Base-by-base conservation (phyloP, 2,797 vertebrate genomes). In the Dallia pectoralis region DNA sequence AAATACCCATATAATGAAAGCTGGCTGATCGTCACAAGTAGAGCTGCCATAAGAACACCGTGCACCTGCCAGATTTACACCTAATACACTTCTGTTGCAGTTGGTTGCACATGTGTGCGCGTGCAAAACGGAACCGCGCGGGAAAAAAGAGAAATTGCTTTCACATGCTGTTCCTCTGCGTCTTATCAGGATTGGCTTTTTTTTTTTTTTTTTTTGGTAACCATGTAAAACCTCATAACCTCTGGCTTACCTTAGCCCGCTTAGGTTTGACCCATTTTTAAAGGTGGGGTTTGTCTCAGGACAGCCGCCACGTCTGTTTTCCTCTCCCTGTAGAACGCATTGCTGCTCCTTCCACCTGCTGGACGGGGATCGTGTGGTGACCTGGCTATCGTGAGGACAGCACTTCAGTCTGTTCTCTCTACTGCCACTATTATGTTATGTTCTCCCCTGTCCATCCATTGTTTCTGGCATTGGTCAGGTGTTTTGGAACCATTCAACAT, bases 351-450 rank as follows among this genome's bases (percentile, higher is more conserved):
- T 71, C 82, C 83, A 81, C 80, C 77, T 84, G 82, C 79, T 81
- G 70, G 89, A 87, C 89, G 85, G 85, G 85, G 87, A 86, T 86
- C 86, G 82, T 72, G 74, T 76, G 78, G 78, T 79, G 53, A 22
- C 12, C 53, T 14, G 22, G 11, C n/a, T 56, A 22, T 56, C 53
- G 14, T 7, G 53, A 56, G 22, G 53, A 56, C 11, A n/a, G n/a
- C 53, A 56, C 22, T 56, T 53, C 51, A 1, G 14, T 70, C 49
- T 18, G 53, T 32, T 70, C n/a, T 36, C 66, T 74, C 61, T 69
- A n/a, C 74, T 30, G 70, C 79, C 81, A 53, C 68, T 71, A 75
- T 84, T 82, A 85, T 75, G 75, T 74, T 1, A 29, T 81, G 56
- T 75, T 80, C 71, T 76, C 73, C 79, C 76, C 73, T 63, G 74